A percentile compares a stretch with the other conserved stretches of the same genome.
Conservation (phyloP, 2,797 vertebrate genomes). For the Rallus crepitans region DNA sequence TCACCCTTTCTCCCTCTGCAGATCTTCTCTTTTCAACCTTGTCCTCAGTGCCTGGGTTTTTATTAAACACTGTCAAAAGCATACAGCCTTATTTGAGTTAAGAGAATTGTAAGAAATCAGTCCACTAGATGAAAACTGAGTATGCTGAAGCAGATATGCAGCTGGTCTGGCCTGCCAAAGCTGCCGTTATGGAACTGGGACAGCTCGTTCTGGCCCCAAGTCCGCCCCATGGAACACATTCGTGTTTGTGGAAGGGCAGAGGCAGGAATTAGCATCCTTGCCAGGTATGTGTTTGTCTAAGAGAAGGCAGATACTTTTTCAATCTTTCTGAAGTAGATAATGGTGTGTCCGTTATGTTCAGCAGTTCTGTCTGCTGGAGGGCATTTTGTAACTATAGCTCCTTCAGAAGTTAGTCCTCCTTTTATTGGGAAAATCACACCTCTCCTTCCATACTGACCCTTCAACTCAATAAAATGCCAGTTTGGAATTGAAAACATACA, state of each 20-base stretch:
- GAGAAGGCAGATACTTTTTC: background rate
- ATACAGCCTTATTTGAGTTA: background rate
- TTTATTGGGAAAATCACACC: conserved; percentile 34
- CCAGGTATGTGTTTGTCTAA: background rate
- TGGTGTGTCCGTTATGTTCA: background rate
- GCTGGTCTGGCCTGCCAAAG: background rate
- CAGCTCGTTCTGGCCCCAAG: background rate
- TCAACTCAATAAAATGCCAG: conserved; percentile 58
- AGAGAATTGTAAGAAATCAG: background rate
- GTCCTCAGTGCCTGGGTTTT: background rate
- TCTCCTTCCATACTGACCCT: background rate
- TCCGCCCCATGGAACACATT: background rate
- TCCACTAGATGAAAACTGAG: background rate
- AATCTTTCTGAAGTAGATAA: background rate
- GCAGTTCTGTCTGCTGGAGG: background rate
- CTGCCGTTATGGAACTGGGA: background rate
- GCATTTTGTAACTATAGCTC: conserved; percentile 27
- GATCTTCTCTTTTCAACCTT: background rate
- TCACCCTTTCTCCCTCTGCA: background rate
- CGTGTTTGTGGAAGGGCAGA: background rate
- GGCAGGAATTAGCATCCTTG: background rate
- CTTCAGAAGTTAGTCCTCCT: conserved; percentile 28
- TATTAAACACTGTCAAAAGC: background rate
- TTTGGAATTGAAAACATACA: background rate
- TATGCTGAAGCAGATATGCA: background rate